phyloP scores from a whole-genome alignment of 2,888 invertebrate species.

The Idaea biselata region DNA sequence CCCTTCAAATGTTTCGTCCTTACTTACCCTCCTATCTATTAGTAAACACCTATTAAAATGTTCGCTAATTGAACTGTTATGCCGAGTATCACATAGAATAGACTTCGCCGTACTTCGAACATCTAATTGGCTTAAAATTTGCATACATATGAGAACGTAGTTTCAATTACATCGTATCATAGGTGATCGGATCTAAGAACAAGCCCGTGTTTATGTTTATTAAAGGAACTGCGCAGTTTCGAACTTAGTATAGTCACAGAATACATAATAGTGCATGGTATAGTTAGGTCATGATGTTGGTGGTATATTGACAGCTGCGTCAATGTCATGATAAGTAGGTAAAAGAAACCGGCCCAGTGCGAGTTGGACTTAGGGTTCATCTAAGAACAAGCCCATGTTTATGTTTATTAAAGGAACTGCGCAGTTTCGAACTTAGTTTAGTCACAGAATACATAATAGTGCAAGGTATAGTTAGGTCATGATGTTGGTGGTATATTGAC shows the following conservation, averaged over 20 bases:
- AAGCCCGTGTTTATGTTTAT: not conserved
- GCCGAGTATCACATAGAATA: slow-evolving; percentile 4
- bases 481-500: not conserved
- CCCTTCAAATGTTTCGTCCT: not conserved
- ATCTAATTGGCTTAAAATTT: slow-evolving; percentile 1
- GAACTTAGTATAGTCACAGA: not conserved
- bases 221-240: not conserved
- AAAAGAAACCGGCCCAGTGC: no score
- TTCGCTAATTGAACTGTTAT: not conserved
- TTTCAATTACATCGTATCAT: not conserved
- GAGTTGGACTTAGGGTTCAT: no score
- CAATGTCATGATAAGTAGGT: no score
- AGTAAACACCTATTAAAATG: not conserved
- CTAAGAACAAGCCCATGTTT: not conserved
- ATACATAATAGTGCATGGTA: no score
- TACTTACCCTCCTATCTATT: not conserved
- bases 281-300: not conserved
- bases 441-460: no score
- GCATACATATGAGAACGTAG: not conserved
- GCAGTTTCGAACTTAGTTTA: not conserved
- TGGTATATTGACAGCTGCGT: not conserved
- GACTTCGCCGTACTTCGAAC: slow-evolving; percentile 4
- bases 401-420: not conserved
- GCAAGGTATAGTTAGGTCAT: not conserved
- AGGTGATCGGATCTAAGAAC: slow-evolving; percentile 1